These are phyloP conservation scores for Lycopodina hypogea DNA, from an alignment of 37 sponge, comb jelly and placozoan genomes.

Conservation along the genomic window DNA sequence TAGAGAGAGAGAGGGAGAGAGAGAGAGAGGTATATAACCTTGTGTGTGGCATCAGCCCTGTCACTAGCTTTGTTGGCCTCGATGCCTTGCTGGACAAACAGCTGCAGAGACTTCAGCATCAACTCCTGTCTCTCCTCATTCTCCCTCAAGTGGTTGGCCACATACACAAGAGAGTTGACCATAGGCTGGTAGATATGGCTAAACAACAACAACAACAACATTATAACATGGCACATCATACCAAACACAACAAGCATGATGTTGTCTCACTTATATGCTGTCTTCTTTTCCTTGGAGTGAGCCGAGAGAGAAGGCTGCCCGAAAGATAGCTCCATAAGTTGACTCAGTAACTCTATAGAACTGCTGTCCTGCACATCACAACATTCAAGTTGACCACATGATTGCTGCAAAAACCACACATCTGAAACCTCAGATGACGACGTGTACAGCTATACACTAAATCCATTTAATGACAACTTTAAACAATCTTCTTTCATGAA, in stretches of 20 bases:
- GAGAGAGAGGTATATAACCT: slow-evolving; percentile 12
- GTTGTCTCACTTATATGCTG: background rate
- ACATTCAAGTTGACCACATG: background rate
- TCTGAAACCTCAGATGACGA: too few relatives aligned
- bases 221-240: background rate
- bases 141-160: slow-evolving; percentile 52
- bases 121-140: slow-evolving; percentile 43
- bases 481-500: too few relatives aligned
- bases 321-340: slow-evolving; percentile 44
- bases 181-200: slow-evolving; percentile 66
- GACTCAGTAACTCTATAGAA: slow-evolving; percentile 26
- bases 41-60: slow-evolving; percentile 31
- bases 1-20: background rate
- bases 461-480: too few relatives aligned
- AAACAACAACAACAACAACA: background rate
- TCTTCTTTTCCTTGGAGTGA: background rate
- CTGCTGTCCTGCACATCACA: slow-evolving; percentile 17
- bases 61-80: slow-evolving; percentile 71
- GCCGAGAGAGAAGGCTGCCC: slow-evolving; percentile 20
- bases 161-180: slow-evolving; percentile 53
- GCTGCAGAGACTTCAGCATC: slow-evolving; percentile 48
- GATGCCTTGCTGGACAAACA: slow-evolving; percentile 72
- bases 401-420: background rate
- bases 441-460: too few relatives aligned
- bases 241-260: too few relatives aligned